These are phyloP conservation scores for Epizoanthus fatuus DNA, from an alignment of 92 coral and sea anemone genomes.

Conservation along the genomic window DNA sequence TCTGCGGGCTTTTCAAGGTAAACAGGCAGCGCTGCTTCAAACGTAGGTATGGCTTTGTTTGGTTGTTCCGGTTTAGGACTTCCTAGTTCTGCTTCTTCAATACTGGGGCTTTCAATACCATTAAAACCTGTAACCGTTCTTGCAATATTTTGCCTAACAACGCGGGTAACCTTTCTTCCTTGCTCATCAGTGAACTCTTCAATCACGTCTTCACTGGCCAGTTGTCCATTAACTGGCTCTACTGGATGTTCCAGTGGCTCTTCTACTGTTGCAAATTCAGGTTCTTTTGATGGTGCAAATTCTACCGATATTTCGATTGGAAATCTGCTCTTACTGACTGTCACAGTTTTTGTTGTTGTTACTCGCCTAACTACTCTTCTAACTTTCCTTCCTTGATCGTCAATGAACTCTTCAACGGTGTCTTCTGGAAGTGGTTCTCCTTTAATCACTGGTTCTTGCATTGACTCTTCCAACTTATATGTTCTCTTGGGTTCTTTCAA, in stretches of 20 bases:
- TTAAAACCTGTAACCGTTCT: too few species aligned
- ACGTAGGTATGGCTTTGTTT: not conserved
- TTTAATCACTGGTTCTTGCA: too few species aligned
- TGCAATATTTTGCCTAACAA: too few species aligned
- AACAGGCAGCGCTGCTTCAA: constrained; percentile 60
- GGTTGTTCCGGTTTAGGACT: not conserved
- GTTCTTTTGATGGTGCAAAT: not conserved
- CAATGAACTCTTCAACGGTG: constrained; percentile 67
- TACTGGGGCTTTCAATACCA: too few species aligned
- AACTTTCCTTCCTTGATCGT: constrained; percentile 67
- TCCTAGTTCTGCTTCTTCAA: constrained; percentile 13
- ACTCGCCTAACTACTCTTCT: constrained; percentile 58
- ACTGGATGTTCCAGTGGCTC: not conserved
- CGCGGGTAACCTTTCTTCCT: too few species aligned
- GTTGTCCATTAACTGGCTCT: not conserved
- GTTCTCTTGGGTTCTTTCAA: not conserved
- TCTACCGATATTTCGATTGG: too few species aligned
- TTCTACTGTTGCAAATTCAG: not conserved
- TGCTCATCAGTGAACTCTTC: too few species aligned
- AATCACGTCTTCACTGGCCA: too few species aligned
- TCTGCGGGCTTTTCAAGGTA: constrained; percentile 45
- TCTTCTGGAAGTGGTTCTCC: constrained; percentile 34
- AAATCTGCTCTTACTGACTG: too few species aligned
- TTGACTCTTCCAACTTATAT: not conserved
- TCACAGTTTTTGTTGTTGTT: constrained; percentile 26